phyloP scores from a whole-genome alignment of 1,140 invertebrate species.

The Microplitis demolitor region DNA sequence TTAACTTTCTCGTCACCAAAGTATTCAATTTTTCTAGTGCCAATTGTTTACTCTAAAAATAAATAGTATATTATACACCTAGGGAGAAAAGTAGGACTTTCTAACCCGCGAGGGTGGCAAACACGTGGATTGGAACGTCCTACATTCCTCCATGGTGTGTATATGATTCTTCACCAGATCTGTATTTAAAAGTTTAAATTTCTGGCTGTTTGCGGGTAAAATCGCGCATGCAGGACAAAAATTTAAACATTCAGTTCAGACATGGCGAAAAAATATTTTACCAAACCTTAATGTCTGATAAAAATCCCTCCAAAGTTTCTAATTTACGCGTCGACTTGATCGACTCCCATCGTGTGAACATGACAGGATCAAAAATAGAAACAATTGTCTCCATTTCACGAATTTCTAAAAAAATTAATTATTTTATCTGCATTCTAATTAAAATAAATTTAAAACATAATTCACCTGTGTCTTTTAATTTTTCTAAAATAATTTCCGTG shows the following conservation, averaged over 20 bases:
- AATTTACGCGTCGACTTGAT: conserved; percentile 38
- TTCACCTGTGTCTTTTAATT: conserved; percentile 47
- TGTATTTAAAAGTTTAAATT: background rate
- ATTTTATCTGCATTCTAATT: background rate
- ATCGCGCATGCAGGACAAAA: background rate
- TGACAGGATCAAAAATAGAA: conserved; percentile 42
- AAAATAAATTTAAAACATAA: background rate
- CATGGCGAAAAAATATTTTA: background rate
- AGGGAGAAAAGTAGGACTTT: too few relatives aligned
- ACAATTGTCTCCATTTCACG: conserved; percentile 48
- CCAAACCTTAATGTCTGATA: conserved; percentile 44
- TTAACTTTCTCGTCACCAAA: conserved; percentile 34
- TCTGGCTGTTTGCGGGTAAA: too few relatives aligned
- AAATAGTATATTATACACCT: background rate
- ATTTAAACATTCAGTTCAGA: background rate
- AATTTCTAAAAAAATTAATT: conserved; percentile 39
- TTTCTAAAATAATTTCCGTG: conserved; percentile 39
- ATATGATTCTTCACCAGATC: background rate
- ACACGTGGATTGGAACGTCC: too few relatives aligned
- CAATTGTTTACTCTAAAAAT: conserved; percentile 45
- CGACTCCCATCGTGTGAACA: conserved; percentile 45
- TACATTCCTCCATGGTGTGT: too few relatives aligned
- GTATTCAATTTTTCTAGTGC: conserved; percentile 41
- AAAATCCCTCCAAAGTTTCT: conserved; percentile 38
- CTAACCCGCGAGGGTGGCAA: too few relatives aligned